phyloP scores from a whole-genome alignment of 2,797 vertebrate genomes.

The Otolemur crassicaudatus region DNA sequence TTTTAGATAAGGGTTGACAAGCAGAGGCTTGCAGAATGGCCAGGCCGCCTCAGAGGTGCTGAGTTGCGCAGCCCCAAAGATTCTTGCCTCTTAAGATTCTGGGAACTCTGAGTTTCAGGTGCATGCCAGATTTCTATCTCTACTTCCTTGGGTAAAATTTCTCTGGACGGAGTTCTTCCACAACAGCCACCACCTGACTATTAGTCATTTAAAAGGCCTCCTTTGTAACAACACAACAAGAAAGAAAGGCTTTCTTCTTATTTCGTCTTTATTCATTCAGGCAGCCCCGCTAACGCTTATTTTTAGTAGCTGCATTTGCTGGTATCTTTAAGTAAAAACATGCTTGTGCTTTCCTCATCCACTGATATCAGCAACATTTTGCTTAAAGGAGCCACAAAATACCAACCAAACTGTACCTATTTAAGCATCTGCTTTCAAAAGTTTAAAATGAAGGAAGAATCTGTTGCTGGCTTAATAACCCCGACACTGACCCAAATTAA shows the following conservation, averaged over 20 bases:
- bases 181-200: background rate
- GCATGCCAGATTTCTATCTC: accelerated
- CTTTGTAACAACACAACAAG: background rate
- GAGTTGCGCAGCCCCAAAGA: accelerated
- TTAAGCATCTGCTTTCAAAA: background rate
- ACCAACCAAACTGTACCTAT: background rate
- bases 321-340: background rate
- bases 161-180: background rate
- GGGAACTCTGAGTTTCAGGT: background rate
- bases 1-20: conserved; percentile 64
- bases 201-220: background rate
- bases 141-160: background rate
- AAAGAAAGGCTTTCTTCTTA: background rate
- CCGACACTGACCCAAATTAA: background rate
- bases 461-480: background rate
- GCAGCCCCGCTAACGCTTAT: background rate
- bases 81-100: background rate
- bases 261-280: background rate
- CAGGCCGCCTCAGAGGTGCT: background rate
- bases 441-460: background rate
- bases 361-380: background rate
- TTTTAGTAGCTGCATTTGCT: background rate
- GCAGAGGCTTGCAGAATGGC: background rate
- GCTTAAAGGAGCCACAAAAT: background rate
- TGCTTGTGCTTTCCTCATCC: background rate